These are phyloP conservation scores for Sitophilus oryzae DNA, from an alignment of 1,140 invertebrate genomes.

Conservation along the genomic window DNA sequence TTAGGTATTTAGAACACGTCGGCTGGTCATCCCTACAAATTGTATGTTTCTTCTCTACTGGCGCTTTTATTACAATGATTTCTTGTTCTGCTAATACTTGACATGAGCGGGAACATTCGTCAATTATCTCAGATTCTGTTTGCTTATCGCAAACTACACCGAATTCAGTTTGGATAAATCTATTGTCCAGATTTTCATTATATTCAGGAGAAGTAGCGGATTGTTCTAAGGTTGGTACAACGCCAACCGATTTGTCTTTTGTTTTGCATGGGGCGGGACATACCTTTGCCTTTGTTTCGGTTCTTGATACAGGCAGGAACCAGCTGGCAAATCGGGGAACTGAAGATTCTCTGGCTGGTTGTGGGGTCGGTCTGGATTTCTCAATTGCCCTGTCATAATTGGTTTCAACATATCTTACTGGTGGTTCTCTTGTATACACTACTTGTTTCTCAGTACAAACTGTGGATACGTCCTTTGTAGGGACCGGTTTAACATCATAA, in stretches of 20 bases:
- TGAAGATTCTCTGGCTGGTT: neutral
- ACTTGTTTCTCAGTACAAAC: too few species aligned
- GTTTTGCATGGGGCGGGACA: neutral
- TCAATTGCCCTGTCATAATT: neutral
- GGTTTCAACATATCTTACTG: neutral
- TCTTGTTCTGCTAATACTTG: neutral
- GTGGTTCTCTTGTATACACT: neutral
- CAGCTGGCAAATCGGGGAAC: neutral
- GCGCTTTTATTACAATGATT: neutral
- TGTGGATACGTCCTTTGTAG: too few species aligned
- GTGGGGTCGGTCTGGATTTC: neutral
- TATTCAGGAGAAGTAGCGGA: conserved; percentile 10
- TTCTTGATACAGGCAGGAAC: neutral
- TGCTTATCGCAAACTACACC: neutral
- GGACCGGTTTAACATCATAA: too few species aligned
- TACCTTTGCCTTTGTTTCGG: neutral
- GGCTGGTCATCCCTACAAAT: neutral
- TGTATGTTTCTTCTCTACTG: neutral
- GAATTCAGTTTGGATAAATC: too few species aligned
- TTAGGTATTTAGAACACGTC: neutral
- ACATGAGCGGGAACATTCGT: neutral
- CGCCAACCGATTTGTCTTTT: neutral
- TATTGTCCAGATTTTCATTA: neutral
- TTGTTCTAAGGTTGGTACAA: neutral
- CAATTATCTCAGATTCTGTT: neutral